Conservation (phyloP, 2,888 invertebrate genomes). For the Clunio marinus region DNA sequence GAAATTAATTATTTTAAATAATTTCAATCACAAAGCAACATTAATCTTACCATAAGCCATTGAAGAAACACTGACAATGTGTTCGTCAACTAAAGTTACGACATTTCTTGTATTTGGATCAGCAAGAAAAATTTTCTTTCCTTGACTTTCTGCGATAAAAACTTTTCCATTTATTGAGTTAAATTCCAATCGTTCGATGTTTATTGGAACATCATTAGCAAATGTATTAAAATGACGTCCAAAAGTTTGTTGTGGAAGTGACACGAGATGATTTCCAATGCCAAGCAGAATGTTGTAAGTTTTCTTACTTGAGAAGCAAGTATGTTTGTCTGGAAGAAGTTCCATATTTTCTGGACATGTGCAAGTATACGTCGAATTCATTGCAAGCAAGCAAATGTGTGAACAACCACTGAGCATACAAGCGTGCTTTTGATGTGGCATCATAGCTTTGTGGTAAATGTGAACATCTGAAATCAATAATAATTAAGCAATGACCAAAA, state of each 20-base stretch:
- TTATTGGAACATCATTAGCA: constrained; percentile 52
- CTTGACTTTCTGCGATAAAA: constrained; percentile 54
- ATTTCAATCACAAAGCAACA: too few relatives aligned
- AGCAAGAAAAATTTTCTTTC: constrained; percentile 52
- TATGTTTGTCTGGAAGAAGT: constrained; percentile 55
- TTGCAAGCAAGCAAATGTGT: constrained; percentile 71
- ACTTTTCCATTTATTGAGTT: constrained; percentile 56
- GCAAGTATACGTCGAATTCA: constrained; percentile 58
- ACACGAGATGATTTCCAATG: constrained; percentile 56
- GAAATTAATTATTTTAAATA: constrained; percentile 37
- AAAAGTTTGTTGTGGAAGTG: constrained; percentile 62
- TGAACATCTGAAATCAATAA: constrained; percentile 59
- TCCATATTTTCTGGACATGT: constrained; percentile 72
- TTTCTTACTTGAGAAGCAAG: constrained; percentile 50
- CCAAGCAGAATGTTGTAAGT: constrained; percentile 52
- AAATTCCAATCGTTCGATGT: constrained; percentile 65
- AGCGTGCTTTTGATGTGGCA: constrained; percentile 57
- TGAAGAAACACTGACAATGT: constrained; percentile 54
- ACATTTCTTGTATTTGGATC: constrained; percentile 44
- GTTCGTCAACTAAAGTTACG: constrained; percentile 48
- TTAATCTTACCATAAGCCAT: constrained; percentile 58
- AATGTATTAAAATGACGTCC: constrained; percentile 60
- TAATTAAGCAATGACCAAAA: neutral
- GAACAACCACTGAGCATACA: constrained; percentile 64
- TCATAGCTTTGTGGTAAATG: constrained; percentile 67